Percentiles rank a stretch among this genome's conserved stretches.
These are phyloP conservation scores for Microtus richardsoni DNA, from an alignment of 2,113 vertebrate genomes.

Conservation along the genomic window DNA sequence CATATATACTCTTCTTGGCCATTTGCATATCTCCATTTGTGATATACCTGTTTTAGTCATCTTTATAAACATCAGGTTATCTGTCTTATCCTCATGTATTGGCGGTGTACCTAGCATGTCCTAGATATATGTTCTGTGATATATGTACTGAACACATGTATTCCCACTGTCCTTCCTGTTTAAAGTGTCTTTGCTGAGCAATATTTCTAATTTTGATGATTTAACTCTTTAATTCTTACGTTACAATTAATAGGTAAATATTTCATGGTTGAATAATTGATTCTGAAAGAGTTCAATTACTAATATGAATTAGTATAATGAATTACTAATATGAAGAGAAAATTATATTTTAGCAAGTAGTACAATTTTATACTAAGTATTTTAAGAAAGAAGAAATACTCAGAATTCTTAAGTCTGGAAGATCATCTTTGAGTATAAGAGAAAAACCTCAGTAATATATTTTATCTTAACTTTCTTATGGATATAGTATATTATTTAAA, in stretches of 20 bases:
- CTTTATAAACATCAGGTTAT: background rate
- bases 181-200: background rate
- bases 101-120: background rate
- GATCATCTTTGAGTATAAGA: background rate
- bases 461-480: background rate
- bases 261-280: background rate
- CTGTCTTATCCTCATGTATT: background rate
- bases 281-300: background rate
- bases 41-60: background rate
- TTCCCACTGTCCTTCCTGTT: background rate
- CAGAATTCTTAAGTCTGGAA: background rate
- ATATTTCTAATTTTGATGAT: background rate
- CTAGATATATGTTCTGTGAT: background rate
- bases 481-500: background rate
- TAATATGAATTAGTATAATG: background rate
- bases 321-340: background rate
- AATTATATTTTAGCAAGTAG: slow-evolving; percentile 11
- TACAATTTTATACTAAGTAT: background rate
- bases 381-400: background rate
- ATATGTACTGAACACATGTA: background rate
- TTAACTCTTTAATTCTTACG: background rate
- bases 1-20: background rate
- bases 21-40: background rate
- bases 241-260: slow-evolving; percentile 23
- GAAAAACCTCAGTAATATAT: background rate